These are phyloP conservation scores for Zeus faber DNA, from an alignment of 2,113 vertebrate species.

Conservation along the genomic window DNA sequence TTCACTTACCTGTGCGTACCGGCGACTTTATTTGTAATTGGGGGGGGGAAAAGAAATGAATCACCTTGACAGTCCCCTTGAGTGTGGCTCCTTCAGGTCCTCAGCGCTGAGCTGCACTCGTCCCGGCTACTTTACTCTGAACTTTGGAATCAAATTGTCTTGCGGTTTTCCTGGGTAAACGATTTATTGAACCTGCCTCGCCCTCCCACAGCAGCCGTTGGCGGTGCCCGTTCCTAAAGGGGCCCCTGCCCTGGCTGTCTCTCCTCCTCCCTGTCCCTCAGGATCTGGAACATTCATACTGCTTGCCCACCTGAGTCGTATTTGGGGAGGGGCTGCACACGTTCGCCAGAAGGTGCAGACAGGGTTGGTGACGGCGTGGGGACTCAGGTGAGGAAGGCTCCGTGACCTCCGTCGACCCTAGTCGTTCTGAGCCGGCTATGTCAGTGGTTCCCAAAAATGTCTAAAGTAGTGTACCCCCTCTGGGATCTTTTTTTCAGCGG, in stretches of 20 bases:
- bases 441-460: no score
- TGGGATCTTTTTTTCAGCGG: no score
- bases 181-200: slow-evolving; percentile 72
- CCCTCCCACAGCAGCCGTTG: slow-evolving; percentile 23
- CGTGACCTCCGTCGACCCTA: no score
- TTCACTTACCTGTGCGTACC: slow-evolving; percentile 46
- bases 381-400: slow-evolving; percentile 62
- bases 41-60: slow-evolving; percentile 14
- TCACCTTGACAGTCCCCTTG: slow-evolving; percentile 31
- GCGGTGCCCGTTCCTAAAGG: slow-evolving; percentile 13
- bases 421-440: not conserved
- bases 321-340: slow-evolving; percentile 70
- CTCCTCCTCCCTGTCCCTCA: slow-evolving; percentile 30
- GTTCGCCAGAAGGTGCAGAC: slow-evolving; percentile 76
- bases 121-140: slow-evolving; percentile 65
- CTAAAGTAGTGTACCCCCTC: no score
- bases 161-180: slow-evolving; percentile 63
- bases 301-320: slow-evolving; percentile 75
- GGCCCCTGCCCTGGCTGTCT: slow-evolving; percentile 10
- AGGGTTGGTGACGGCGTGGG: slow-evolving; percentile 76
- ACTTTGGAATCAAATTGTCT: slow-evolving; percentile 74
- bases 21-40: slow-evolving; percentile 10
- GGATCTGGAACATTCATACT: slow-evolving; percentile 78
- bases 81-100: slow-evolving; percentile 24
- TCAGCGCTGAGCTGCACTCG: slow-evolving; percentile 31